Evolutionary conservation across 2,888 invertebrate species (phyloP).

Genomic region (Amorpha juglandis): DNA sequence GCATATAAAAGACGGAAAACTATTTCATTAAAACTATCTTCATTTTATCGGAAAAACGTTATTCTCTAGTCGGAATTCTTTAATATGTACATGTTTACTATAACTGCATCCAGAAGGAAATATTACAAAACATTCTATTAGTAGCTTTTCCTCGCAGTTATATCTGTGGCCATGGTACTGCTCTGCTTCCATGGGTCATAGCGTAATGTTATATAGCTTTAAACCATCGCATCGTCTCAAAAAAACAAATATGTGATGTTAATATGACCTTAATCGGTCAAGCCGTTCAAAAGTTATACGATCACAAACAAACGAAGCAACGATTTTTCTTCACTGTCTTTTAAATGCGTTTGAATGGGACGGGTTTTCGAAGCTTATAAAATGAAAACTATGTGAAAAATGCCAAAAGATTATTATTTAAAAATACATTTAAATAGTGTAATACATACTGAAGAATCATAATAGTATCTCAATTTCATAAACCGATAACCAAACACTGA

Average conservation of each 20-base stretch:
- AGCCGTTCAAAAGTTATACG: too few relatives aligned
- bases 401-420: neutral
- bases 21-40: slow-evolving; percentile 4
- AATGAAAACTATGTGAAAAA: neutral
- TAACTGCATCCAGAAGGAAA: neutral
- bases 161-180: too few relatives aligned
- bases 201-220: too few relatives aligned
- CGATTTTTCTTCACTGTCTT: neutral
- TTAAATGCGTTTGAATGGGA: neutral
- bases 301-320: too few relatives aligned
- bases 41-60: neutral
- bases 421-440: neutral
- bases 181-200: too few relatives aligned
- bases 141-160: too few relatives aligned
- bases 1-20: neutral
- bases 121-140: neutral
- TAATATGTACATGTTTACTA: neutral
- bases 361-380: neutral
- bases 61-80: neutral
- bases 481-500: slow-evolving; percentile 41
- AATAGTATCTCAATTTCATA: slow-evolving; percentile 77
- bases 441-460: slow-evolving; percentile 75
- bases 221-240: too few relatives aligned
- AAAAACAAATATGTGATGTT: too few relatives aligned
- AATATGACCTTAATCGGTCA: too few relatives aligned